These are phyloP conservation scores for Onthophagus sagittarius DNA, from an alignment of 2,888 invertebrate genomes.

Conservation along the genomic window DNA sequence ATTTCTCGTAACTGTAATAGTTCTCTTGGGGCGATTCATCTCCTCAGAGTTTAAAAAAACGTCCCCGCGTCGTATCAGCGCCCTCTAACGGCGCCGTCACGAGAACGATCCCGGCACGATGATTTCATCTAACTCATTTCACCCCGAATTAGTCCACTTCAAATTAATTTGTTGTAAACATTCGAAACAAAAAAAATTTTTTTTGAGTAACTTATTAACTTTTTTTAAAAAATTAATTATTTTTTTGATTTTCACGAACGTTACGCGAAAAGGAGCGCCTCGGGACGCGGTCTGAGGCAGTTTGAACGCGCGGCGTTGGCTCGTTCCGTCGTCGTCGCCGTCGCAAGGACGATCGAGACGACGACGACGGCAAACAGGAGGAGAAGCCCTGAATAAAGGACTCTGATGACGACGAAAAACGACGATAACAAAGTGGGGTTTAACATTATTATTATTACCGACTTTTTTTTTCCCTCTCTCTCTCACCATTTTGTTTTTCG, in stretches of 20 bases:
- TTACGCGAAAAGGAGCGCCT: neutral
- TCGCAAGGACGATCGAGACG: constrained; percentile 30
- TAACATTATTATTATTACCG: too few species aligned
- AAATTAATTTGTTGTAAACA: too few species aligned
- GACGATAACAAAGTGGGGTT: constrained; percentile 7
- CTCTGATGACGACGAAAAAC: constrained; percentile 35
- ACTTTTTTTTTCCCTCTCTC: too few species aligned
- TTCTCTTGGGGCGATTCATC: too few species aligned
- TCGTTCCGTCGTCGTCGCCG: constrained; percentile 2
- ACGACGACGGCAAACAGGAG: constrained; percentile 39
- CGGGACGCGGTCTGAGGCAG: neutral
- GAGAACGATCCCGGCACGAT: neutral
- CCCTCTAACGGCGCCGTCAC: neutral
- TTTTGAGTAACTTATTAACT: too few species aligned
- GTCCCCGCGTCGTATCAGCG: neutral
- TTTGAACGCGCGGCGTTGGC: neutral
- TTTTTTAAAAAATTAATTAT: neutral
- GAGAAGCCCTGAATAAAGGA: constrained; percentile 45
- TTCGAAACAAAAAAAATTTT: too few species aligned
- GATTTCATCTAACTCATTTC: neutral
- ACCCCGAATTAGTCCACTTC: neutral
- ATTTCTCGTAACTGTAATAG: too few species aligned
- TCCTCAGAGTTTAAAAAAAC: neutral
- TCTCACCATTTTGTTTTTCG: too few species aligned
- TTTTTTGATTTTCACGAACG: neutral